Conservation (phyloP, 2,888 invertebrate genomes). For the Atrina japonica region DNA sequence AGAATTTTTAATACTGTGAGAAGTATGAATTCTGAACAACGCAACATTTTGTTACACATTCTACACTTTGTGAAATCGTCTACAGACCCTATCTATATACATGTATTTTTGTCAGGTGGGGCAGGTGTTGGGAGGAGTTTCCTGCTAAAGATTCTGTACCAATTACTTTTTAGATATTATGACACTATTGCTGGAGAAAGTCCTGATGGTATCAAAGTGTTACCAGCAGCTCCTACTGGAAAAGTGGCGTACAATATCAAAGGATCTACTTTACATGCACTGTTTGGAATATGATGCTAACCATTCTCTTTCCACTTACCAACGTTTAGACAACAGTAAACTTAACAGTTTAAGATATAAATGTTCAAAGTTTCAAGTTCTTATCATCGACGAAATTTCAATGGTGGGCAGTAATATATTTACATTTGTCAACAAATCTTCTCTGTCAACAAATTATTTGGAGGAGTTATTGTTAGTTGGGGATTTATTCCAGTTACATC, state of each 20-base stretch:
- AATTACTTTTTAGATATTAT: constrained; percentile 36
- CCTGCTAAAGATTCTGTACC: constrained; percentile 47
- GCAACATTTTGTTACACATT: neutral
- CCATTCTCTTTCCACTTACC: constrained; percentile 1
- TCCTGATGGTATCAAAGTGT: constrained; percentile 15
- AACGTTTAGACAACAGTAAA: neutral
- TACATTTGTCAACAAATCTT: constrained; percentile 15
- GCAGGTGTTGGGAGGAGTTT: constrained; percentile 53
- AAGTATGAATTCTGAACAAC: neutral
- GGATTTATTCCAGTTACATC: constrained; percentile 26
- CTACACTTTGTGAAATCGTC: neutral
- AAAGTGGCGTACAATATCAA: constrained; percentile 44
- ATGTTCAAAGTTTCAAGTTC: constrained; percentile 7
- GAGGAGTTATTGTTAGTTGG: constrained; percentile 18
- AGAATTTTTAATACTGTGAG: neutral
- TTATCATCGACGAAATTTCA: constrained; percentile 26
- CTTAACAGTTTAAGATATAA: constrained; percentile 1
- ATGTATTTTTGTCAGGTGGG: constrained; percentile 50
- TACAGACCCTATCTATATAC: constrained; percentile 34
- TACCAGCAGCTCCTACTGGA: constrained; percentile 49
- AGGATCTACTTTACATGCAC: constrained; percentile 12
- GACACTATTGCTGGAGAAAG: constrained; percentile 42
- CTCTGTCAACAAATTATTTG: constrained; percentile 11
- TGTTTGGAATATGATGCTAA: constrained; percentile 19
- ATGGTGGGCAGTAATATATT: constrained; percentile 18